phyloP scores from a whole-genome alignment of 2,888 invertebrate species.

The Eilema caniola region DNA sequence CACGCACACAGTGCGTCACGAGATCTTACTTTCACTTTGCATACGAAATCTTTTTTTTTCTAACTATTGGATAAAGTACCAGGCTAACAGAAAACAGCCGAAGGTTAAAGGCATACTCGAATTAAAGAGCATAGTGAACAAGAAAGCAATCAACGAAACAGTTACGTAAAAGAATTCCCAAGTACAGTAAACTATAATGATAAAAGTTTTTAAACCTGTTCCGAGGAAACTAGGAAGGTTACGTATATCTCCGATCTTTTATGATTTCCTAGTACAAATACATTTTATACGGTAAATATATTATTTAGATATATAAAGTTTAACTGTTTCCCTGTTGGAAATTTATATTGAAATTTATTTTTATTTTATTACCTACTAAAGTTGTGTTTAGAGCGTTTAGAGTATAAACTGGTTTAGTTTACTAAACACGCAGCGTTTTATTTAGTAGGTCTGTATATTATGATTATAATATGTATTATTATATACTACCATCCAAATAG shows the following conservation, averaged over 20 bases:
- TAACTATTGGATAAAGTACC: constrained; percentile 11
- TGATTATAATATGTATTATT: no score
- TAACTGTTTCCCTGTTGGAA: neutral
- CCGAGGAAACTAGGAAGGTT: constrained; percentile 3
- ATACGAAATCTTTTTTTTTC: constrained; percentile 7
- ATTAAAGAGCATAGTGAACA: constrained; percentile 15
- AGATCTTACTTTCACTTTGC: constrained; percentile 3
- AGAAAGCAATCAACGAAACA: constrained; percentile 15
- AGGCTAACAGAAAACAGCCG: constrained; percentile 20
- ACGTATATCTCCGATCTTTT: constrained; percentile 18
- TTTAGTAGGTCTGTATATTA: no score
- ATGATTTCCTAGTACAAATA: constrained; percentile 26
- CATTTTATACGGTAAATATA: constrained; percentile 15
- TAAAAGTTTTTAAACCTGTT: constrained; percentile 32
- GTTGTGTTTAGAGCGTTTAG: neutral
- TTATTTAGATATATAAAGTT: neutral
- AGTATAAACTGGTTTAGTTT: neutral
- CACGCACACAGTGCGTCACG: constrained; percentile 3
- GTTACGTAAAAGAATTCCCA: constrained; percentile 19
- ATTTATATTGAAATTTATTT: constrained; percentile 1
- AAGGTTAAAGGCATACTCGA: constrained; percentile 11
- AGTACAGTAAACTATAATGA: constrained; percentile 24
- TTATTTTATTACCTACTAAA: neutral
- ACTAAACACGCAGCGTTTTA: neutral
- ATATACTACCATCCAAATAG: no score